A percentile compares a stretch with the other conserved stretches of the same genome.
Conservation (phyloP, 2,797 vertebrate species). For the Kryptopterus vitreolus region DNA sequence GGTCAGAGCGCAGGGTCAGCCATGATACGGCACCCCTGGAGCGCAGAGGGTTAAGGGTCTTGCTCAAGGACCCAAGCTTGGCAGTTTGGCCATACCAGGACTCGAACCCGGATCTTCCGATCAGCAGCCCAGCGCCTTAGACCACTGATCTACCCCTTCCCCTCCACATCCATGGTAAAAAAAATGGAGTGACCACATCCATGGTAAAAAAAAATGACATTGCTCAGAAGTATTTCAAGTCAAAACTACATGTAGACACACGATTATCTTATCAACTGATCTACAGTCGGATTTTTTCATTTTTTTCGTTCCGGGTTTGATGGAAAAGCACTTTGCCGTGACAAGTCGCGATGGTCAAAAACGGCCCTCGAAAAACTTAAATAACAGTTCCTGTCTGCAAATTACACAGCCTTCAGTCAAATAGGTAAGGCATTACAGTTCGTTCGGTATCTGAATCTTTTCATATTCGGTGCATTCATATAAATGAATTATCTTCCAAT, state of each 20-base stretch:
- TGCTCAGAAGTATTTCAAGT: background rate
- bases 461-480: background rate
- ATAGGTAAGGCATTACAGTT: background rate
- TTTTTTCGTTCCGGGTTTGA: background rate
- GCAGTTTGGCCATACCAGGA: no score
- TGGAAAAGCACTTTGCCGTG: background rate
- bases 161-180: no score
- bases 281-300: background rate
- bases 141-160: no score
- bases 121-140: no score
- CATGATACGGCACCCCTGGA: no score
- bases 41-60: no score
- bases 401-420: background rate
- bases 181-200: conserved; percentile 1
- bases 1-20: no score
- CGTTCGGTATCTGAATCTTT: background rate
- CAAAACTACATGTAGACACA: background rate
- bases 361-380: no score
- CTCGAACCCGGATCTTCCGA: no score
- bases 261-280: background rate
- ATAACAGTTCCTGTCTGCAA: no score
- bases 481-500: no score
- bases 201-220: background rate
- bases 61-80: no score
- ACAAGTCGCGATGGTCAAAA: background rate